phyloP scores from a whole-genome alignment of 2,797 vertebrate species.

The Perodicticus potto region DNA sequence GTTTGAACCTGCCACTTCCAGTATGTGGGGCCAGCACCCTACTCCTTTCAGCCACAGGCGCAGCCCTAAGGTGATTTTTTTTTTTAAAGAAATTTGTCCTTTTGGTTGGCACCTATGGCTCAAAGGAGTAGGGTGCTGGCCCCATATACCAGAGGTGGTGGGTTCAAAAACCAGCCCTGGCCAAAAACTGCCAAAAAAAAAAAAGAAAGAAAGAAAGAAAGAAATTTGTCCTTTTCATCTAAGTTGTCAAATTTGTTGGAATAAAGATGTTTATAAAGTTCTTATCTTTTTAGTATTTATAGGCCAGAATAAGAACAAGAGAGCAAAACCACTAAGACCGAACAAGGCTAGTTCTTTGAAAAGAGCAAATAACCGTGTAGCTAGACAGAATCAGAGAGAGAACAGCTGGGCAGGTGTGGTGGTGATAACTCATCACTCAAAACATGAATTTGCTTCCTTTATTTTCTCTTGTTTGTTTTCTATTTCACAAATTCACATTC shows the following conservation, averaged over 20 bases:
- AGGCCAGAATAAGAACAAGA: not conserved
- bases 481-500: not conserved
- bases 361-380: not conserved
- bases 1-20: too few relatives aligned
- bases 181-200: too few relatives aligned
- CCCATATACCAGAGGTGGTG: too few relatives aligned
- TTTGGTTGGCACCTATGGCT: too few relatives aligned
- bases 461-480: not conserved
- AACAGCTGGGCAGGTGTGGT: not conserved
- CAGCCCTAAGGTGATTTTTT: too few relatives aligned
- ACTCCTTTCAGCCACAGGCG: too few relatives aligned
- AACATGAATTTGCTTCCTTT: not conserved
- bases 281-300: not conserved
- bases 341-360: not conserved
- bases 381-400: not conserved
- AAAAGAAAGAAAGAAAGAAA: not conserved
- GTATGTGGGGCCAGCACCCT: too few relatives aligned
- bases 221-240: not conserved
- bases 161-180: too few relatives aligned
- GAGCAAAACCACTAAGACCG: not conserved
- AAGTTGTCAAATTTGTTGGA: slow-evolving; percentile 2
- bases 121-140: too few relatives aligned
- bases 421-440: not conserved
- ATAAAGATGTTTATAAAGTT: not conserved
- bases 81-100: too few relatives aligned